Percentiles rank a stretch among this genome's conserved stretches.
phyloP scores from a whole-genome alignment of 2,113 vertebrate genomes.

The Stegastes partitus region DNA sequence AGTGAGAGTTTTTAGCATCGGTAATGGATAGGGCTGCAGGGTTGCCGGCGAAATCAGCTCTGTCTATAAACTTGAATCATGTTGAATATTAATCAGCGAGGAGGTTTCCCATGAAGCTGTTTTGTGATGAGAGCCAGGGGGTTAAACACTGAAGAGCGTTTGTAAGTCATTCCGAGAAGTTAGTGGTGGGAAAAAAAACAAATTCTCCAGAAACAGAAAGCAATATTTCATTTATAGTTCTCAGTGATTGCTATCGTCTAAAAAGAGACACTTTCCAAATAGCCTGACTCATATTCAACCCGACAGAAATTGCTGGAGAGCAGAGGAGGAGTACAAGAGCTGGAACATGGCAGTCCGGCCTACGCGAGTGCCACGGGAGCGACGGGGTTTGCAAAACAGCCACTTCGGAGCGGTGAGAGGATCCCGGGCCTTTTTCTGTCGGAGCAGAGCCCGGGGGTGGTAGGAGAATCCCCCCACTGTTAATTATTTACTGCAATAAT shows the following conservation, averaged over 20 bases:
- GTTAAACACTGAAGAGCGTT: constrained; percentile 1
- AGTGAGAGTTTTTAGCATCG: constrained; percentile 20
- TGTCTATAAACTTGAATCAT: constrained; percentile 30
- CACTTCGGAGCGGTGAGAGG: constrained; percentile 43
- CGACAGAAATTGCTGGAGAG: constrained; percentile 24
- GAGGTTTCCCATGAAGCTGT: constrained; percentile 36
- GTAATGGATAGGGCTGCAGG: constrained; percentile 43
- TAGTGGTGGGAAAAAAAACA: background rate
- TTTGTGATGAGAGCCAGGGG: constrained; percentile 24
- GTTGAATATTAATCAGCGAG: constrained; percentile 19
- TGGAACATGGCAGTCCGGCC: constrained; percentile 33
- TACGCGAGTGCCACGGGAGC: constrained; percentile 21
- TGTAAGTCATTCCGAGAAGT: constrained; percentile 12
- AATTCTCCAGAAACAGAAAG: background rate
- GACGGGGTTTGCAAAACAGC: constrained; percentile 23
- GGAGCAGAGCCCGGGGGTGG: constrained; percentile 56
- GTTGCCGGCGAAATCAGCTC: constrained; percentile 47
- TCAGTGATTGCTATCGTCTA: background rate
- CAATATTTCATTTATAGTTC: constrained; percentile 1
- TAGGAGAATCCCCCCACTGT: constrained; percentile 61
- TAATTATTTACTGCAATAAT: constrained; percentile 80
- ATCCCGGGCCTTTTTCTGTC: constrained; percentile 39
- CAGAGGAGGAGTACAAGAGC: constrained; percentile 28
- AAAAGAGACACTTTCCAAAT: constrained; percentile 34
- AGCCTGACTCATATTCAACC: constrained; percentile 32